Evolutionary conservation across 2,888 invertebrate genomes (phyloP), one percentile per base, ranked within the genome.

Genomic region (Eilema sororculum): DNA sequence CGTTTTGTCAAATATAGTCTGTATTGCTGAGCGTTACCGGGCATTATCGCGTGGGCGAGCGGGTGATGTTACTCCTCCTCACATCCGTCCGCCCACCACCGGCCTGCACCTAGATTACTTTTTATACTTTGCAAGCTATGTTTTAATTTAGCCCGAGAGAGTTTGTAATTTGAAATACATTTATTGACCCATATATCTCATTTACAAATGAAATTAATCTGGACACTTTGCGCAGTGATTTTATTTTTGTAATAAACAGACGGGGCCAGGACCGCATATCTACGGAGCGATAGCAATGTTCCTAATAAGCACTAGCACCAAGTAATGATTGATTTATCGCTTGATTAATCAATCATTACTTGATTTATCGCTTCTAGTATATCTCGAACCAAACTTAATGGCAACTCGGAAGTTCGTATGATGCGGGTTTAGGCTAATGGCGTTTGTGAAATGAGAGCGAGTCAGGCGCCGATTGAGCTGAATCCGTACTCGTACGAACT

Each of bases 41-140:
- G 75, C 67, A 77, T 63, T 69, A 62, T 67, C 59, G 41, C 65
- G 77, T 78, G 79, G 80, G 80, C 78, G 82, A 77, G 71, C 74
- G 78, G 24, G 67, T 33, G 65, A 64, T 72, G 76, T 77, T 79
- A 81, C 80, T 76, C 76, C 74, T 9, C 56, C 64, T 82, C 82
- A 83, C 82, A 82, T 81, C 80, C 77, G 69, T 67, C 73, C 82
- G 78, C 86, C 87, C 83, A 83, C 83, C 74, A 69, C 75, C 75
- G 64, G 71, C 80, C 64, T 81, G 77, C 78, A 77, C 68, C 79
- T 80, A 82, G 75, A 86, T 83, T 81, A 82, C 74, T 81, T 80
- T 80, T 76, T 74, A 79, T 74, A 73, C 68, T 75, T 76, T 75
- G 73, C 37, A 62, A 78, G 73, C 59, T 81, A 73, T 78, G 72